These are phyloP conservation scores for Paraescarpia echinospica DNA, from an alignment of 1,140 invertebrate species.

Conservation along the genomic window DNA sequence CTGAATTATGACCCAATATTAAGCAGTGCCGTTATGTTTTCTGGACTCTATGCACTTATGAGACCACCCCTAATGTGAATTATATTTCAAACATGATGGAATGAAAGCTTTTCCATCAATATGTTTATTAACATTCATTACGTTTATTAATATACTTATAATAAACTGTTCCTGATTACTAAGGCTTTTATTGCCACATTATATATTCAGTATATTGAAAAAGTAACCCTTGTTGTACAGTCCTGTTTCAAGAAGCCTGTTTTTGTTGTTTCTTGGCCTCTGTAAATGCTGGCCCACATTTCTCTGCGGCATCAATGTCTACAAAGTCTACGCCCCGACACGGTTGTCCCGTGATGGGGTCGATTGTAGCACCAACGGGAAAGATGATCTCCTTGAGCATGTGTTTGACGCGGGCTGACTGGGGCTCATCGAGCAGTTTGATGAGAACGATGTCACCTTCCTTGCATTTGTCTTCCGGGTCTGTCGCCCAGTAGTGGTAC, in stretches of 20 bases:
- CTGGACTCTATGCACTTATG: no score
- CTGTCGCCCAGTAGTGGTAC: constrained; percentile 37
- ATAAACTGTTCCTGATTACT: neutral
- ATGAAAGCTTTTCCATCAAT: no score
- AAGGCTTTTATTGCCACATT: neutral
- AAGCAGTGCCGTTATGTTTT: no score
- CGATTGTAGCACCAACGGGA: constrained; percentile 35
- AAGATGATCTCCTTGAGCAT: constrained; percentile 38
- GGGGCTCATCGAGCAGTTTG: constrained; percentile 30
- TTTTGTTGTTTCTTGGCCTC: neutral
- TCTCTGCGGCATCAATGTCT: constrained; percentile 25
- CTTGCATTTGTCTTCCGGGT: constrained; percentile 32
- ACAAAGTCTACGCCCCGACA: constrained; percentile 38
- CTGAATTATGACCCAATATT: no score
- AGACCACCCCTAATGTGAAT: no score
- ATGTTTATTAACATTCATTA: neutral
- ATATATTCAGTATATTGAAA: neutral
- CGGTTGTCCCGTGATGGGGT: constrained; percentile 40
- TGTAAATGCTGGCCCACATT: neutral
- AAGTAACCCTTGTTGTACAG: neutral
- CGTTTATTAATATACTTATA: neutral
- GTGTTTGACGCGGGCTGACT: constrained; percentile 32
- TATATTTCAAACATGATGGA: no score
- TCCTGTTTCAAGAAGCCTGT: neutral
- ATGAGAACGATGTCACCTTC: constrained; percentile 43